These are phyloP conservation scores for Crotalus tigris DNA, from an alignment of 2,113 vertebrate species.

Conservation along the genomic window DNA sequence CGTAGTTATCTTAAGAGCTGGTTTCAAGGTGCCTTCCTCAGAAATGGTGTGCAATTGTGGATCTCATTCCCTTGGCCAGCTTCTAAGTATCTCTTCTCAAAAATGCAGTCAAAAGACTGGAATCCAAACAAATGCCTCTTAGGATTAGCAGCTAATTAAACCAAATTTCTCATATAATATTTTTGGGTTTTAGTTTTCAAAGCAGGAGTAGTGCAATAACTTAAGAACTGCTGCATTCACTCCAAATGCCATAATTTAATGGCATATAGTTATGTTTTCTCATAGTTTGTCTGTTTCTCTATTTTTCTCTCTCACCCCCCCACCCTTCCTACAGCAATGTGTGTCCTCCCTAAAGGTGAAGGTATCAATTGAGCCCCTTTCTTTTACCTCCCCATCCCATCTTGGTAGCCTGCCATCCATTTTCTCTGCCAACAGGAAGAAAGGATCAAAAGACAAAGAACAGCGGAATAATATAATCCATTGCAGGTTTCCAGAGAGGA, in stretches of 20 bases:
- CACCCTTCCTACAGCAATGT: neutral
- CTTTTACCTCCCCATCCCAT: neutral
- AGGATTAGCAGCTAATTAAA: neutral
- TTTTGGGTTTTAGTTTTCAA: neutral
- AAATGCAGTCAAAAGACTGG: neutral
- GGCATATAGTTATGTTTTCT: neutral
- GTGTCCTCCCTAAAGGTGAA: neutral
- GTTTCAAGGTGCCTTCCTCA: neutral
- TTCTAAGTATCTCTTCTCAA: neutral
- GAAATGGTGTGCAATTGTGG: neutral
- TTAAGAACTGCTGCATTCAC: conserved; percentile 3
- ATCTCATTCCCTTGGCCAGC: neutral
- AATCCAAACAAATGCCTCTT: too few species aligned
- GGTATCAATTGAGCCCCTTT: neutral
- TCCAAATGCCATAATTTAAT: neutral
- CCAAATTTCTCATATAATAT: neutral
- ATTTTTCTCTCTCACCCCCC: neutral
- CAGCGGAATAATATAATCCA: conserved; percentile 25
- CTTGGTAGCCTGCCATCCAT: neutral
- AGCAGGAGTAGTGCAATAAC: neutral
- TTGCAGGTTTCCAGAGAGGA: neutral
- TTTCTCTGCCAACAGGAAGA: conserved; percentile 7
- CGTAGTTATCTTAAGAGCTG: neutral
- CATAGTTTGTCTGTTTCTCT: neutral
- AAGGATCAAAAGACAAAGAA: conserved; percentile 47